Conservation (phyloP, 1,140 invertebrate species). For the Trachymyrmex cornetzi region DNA sequence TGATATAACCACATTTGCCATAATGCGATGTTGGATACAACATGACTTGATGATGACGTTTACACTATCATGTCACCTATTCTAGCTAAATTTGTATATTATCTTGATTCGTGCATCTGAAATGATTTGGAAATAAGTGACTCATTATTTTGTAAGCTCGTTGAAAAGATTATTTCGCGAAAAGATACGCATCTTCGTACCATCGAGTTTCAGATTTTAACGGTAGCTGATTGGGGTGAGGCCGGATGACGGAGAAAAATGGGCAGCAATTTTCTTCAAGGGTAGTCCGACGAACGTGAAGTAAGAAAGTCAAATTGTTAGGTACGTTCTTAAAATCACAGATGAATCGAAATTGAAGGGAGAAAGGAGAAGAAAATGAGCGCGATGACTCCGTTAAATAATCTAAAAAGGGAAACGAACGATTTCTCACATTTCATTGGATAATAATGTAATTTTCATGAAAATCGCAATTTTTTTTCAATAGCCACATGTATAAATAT, state of each 20-base stretch:
- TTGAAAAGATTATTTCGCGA: constrained; percentile 3
- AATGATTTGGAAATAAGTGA: constrained; percentile 63
- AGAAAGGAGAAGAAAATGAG: constrained; percentile 38
- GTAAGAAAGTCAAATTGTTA: constrained; percentile 77
- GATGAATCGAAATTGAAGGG: constrained; percentile 61
- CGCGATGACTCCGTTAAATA: constrained; percentile 41
- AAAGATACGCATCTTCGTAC: constrained; percentile 63
- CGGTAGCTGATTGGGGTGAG: constrained; percentile 46
- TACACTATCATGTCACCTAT: constrained; percentile 48
- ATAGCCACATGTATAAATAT: neutral
- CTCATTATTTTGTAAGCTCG: constrained; percentile 53
- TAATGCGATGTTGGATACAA: constrained; percentile 44
- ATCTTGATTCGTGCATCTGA: constrained; percentile 55
- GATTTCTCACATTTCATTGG: constrained; percentile 6
- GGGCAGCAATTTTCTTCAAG: constrained; percentile 71
- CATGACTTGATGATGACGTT: constrained; percentile 67
- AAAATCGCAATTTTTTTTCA: neutral
- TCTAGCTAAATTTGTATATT: constrained; percentile 65
- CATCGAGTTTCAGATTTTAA: constrained; percentile 71
- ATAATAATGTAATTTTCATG: constrained; percentile 10
- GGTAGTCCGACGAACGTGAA: constrained; percentile 60
- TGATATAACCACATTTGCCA: constrained; percentile 62
- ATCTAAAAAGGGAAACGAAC: constrained; percentile 32
- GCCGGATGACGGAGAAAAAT: constrained; percentile 76
- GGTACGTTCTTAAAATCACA: constrained; percentile 68